Evolutionary conservation across 2,113 vertebrate species (phyloP), one percentile per base, ranked within the genome.

Genomic region (Cyanistes caeruleus): DNA sequence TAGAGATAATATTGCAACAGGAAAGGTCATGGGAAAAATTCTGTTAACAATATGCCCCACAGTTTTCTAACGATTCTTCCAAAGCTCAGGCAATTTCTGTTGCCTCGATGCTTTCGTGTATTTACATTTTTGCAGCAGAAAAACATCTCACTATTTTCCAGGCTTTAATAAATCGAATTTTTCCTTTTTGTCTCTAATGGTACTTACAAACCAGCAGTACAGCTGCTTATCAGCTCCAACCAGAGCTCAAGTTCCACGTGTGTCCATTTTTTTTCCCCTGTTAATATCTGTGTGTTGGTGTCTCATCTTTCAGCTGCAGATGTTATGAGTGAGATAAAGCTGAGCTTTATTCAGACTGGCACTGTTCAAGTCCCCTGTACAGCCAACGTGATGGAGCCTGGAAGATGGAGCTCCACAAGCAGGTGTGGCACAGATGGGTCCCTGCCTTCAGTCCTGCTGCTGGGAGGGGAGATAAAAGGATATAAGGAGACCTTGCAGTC

Each of bases 361-460:
- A 10, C 10, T n/a, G 15, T 44, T 15, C 4, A 9, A 19, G 3
- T 6, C 21, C 41, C 11, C 13, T 1, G 0, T 52, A 24, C 44
- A 14, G 39, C 18, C 27, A 19, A 1, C 5, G 30, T 28, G 56
- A 39, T 6, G 27, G n/a, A 51, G 7, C 4, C 35, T 1, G 2
- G 22, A 11, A 49, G 48, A 24, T 11, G 1, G 5, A 56, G 5
- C 10, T 84, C 43, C 13, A 15, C 27, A 65, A n/a, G 16, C 19
- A n/a, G 16, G 28, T 0, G 0, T 30, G 24, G 11, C 9, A 21
- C 0, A 1, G 24, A 53, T 0, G 5, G 12, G 15, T 43, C 11
- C 24, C 19, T 58, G 16, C 14, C 37, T 53, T 33, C 20, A 14
- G 28, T 35, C 25, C 63, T 60, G 28, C 33, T 56, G 24, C 21